Base-by-base conservation (phyloP, 2,888 invertebrate species). In the Hololepta plana region DNA sequence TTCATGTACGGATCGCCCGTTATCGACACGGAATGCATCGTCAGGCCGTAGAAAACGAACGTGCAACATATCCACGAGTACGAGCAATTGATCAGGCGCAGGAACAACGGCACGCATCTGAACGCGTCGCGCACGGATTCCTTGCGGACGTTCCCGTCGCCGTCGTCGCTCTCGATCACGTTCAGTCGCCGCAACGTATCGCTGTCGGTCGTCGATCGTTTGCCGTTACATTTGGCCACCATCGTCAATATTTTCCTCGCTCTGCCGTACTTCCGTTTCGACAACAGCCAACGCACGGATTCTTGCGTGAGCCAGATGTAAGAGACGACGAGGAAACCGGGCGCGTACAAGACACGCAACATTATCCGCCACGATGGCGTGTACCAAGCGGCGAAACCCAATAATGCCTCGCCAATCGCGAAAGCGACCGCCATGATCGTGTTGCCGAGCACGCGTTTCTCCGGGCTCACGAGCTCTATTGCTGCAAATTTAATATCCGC, bases 11-110 rank as follows among this genome's bases (percentile, higher is more conserved):
- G 68, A 46, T 77, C 67, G 1, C 79, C 76, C 8, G 68, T 69
- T 25, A 82, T 53, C 0, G 72, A 62, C 6, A 77, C 75, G 0
- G 79, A 69, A 49, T 77, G 77, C 28, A 81, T 61, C 1, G 75
- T 75, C 16, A 82, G 51, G 0, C 81, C 81, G 42, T 77, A 81
- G 47, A 76, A 82, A 10, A 79, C 72, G 35, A 80, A 68, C 1
- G 72, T 73, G 39, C 71, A 67, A 1, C 76, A 70, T 12, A 77
- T 64, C 77, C 77, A 79, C 54, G 74, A 74, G 34, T 74, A 64
- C 2, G 72, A 71, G 37, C 76, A 75, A 26, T 68, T 66, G 2
- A 59, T 36, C 17, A 68, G 46, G n/a, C 72, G 55, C 0, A 55
- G 39, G 30, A 69, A 44, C 10, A 72, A 42, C n/a, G 55, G 55